Percentiles rank a stretch among this genome's conserved stretches.
phyloP scores from a whole-genome alignment of 2,888 invertebrate species.

The Hetaerina titia region DNA sequence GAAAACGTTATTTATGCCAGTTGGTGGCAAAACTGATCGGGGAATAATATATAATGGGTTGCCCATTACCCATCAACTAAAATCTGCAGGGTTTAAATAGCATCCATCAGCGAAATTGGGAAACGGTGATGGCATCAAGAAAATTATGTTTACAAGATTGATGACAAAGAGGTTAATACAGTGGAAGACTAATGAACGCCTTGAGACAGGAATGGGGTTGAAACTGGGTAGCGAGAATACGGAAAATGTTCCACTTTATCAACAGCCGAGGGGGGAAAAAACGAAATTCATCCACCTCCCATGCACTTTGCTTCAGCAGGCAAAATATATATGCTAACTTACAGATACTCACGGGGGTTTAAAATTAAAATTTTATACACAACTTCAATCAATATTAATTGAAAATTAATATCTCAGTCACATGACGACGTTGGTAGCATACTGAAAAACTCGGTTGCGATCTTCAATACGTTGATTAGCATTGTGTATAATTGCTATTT shows the following conservation, averaged over 20 bases:
- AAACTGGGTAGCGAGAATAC: neutral
- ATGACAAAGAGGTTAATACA: neutral
- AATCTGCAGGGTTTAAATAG: neutral
- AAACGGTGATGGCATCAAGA: neutral
- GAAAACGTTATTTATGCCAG: no score
- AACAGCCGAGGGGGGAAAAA: neutral
- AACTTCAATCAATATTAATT: no score
- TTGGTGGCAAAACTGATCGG: neutral
- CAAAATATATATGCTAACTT: no score
- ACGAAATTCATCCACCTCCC: no score
- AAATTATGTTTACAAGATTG: constrained; percentile 14
- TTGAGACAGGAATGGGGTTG: neutral
- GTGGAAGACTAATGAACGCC: neutral
- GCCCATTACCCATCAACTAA: neutral
- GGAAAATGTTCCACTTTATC: neutral
- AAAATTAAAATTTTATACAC: no score
- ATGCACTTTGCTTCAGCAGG: no score
- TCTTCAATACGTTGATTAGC: no score
- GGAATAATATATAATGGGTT: neutral
- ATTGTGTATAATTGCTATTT: no score
- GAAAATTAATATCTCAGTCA: no score
- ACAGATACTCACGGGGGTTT: no score
- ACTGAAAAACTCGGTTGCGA: no score
- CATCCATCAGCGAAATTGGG: constrained; percentile 16
- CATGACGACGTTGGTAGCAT: no score